Percentiles rank a stretch among this genome's conserved stretches.
Conservation (phyloP, 2,113 vertebrate species). For the Elephantulus edwardii region DNA sequence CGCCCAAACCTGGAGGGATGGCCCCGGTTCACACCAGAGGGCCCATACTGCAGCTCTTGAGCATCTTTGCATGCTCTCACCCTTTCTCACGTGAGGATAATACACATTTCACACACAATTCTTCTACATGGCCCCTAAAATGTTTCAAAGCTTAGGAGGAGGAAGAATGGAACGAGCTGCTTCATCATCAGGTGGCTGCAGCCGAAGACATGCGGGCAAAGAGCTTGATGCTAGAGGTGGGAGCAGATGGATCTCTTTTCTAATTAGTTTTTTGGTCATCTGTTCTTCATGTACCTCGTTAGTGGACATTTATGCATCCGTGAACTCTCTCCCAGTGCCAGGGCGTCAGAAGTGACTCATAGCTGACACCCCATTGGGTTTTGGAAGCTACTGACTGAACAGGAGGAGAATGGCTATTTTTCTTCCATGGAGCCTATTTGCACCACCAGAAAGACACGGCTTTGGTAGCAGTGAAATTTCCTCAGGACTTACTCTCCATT, state of each 20-base stretch:
- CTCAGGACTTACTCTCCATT: neutral
- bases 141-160: neutral
- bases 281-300: too few relatives aligned
- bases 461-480: too few relatives aligned
- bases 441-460: too few relatives aligned
- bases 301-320: too few relatives aligned
- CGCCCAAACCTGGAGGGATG: neutral
- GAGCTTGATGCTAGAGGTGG: neutral
- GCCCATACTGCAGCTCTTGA: too few relatives aligned
- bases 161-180: neutral
- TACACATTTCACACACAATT: too few relatives aligned
- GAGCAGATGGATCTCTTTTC: neutral
- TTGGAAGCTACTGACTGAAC: too few relatives aligned
- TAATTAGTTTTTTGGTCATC: neutral
- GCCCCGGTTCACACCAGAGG: neutral
- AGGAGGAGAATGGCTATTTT: too few relatives aligned
- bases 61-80: neutral
- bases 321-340: too few relatives aligned
- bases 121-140: neutral
- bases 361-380: too few relatives aligned
- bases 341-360: too few relatives aligned
- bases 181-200: neutral
- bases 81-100: neutral
- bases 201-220: neutral
- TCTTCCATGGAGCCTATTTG: too few relatives aligned